Base-by-base conservation (phyloP, 1,140 invertebrate species). In the Galleria mellonella region DNA sequence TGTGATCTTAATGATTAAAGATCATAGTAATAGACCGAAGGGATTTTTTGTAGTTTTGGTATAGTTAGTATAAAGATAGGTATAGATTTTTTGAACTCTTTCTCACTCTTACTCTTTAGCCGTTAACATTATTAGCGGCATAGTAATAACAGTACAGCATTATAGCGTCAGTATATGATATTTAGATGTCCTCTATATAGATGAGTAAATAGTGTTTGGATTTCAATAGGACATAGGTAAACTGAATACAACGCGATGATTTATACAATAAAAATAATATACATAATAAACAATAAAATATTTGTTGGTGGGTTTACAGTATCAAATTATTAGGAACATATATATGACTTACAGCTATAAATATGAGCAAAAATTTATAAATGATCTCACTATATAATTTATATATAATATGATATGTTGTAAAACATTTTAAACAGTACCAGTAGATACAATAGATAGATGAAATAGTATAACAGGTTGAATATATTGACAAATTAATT, bases 161-260 rank as follows among this genome's bases (percentile, higher is more conserved):
- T 9, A 30, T 56, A 61, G 47, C 29, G 51, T 64, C 51, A 49
- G 51, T 49, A 43, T 65, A 48, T 60, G 63, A 23, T 52, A 48
- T 31, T 35, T 62, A 62, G 51, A 61, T 58, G 67, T 62, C 59
- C 56, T 64, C 64, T 65, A 62, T 40, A 46, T 72, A 72, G 72
- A 62, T 49, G 53, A 78, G 71, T 37, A 42, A 14, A 49, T 79
- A 82, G 69, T 42, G 44, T 72, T 75, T 72, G 59, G 47, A 72
- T 66, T 79, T 75, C 43, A 48, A 65, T 78, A 78, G 71, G 17
- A 50, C 48, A 54, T 69, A 78, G 66, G 66, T 50, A 46, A 53
- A 56, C 67, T 72, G 72, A 66, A 65, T 65, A 73, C 69, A 51
- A 55, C 53, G 44, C 27, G 35, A 28, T 43, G 39, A 51, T 42